Base-by-base conservation (phyloP, 2,113 vertebrate genomes). In the Chloropsis cyanopogon region DNA sequence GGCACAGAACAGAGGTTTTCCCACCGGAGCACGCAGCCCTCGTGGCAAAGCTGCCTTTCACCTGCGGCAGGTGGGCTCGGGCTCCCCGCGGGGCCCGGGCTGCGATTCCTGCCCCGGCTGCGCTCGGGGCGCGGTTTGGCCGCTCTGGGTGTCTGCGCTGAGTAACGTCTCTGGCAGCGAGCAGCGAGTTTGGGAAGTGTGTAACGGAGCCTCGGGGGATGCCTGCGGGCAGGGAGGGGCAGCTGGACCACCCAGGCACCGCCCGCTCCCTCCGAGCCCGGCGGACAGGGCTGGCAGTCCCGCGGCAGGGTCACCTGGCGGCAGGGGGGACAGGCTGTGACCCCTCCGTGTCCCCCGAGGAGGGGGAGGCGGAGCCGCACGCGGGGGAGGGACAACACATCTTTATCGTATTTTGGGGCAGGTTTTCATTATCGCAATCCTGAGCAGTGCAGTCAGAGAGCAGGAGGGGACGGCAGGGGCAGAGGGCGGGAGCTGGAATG, bases 121-220 rank as follows among this genome's bases (percentile, higher is more conserved):
- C 46, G 5, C 42, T 4, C 4, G 41, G 41, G 56, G 17, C 9
- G 65, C 53, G 64, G 52, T 42, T 24, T 4, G 17, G 65, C n/a
- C 0, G 8, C 76, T 49, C 28, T 12, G 26, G 4, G 3, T 17
- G 63, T 52, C 72, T 63, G 72, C 26, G 5, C 14, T 86, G 91
- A 94, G 82, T 69, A 69, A 95, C 56, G 49, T 12, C 39, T 53
- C 80, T 95, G 95, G 94, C 95, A 88, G 69, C 64, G 6, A 22
- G 39, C 54, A 1, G 76, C 28, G 21, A 77, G 61, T 56, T 72
- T 77, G 90, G 71, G 80, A 39, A 72, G 93, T 79, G 76, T 65
- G 88, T 91, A 46, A 94, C 50, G 69, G 33, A 47, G 60, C 61
- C 86, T 14, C 92, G 52, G 18, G 71, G 90, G 60, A 53, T 54